phyloP scores from a whole-genome alignment of 2,797 vertebrate species.

The Poliocrania exsul region DNA sequence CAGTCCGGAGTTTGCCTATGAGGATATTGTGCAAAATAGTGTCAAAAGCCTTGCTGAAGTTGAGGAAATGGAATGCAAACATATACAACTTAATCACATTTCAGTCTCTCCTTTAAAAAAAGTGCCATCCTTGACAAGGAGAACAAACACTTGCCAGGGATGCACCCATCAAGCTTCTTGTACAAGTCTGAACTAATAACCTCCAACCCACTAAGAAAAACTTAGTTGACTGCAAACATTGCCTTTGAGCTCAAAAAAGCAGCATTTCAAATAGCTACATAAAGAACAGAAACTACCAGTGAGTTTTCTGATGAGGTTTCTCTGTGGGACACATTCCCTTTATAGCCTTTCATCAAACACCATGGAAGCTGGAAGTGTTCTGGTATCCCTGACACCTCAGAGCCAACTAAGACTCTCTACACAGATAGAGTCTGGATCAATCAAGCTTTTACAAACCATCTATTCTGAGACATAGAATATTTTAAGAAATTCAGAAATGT shows the following conservation, averaged over 20 bases:
- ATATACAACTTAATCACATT: neutral
- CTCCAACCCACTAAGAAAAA: neutral
- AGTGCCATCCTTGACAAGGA: neutral
- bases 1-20: neutral
- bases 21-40: neutral
- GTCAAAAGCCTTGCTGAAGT: neutral
- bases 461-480: neutral
- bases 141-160: neutral
- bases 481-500: neutral
- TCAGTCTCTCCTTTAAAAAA: neutral
- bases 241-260: neutral
- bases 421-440: neutral
- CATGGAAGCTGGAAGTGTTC: rapidly evolving
- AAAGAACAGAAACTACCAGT: neutral
- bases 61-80: neutral
- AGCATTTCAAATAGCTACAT: neutral
- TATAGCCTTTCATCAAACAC: neutral
- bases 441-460: neutral
- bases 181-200: neutral
- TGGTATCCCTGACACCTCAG: neutral
- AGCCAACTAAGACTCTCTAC: neutral
- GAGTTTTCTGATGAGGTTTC: neutral
- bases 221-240: neutral
- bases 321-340: neutral
- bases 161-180: neutral